phyloP scores from a whole-genome alignment of 2,113 vertebrate genomes.

The Oncorhynchus masou region DNA sequence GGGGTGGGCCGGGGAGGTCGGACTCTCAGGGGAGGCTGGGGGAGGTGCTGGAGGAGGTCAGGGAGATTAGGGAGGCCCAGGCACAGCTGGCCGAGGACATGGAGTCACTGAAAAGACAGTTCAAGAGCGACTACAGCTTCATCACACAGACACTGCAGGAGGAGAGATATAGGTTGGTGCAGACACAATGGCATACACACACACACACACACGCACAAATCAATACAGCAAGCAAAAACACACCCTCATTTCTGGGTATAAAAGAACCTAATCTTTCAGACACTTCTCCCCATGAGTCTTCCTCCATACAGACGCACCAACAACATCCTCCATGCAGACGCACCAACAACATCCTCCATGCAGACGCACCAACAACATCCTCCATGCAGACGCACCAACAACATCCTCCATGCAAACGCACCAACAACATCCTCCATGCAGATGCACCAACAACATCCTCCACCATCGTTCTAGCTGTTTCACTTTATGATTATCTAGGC shows the following conservation, averaged over 20 bases:
- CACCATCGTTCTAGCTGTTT: neutral
- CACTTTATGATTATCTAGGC: too few species aligned
- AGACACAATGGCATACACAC: neutral
- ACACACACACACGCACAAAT: neutral
- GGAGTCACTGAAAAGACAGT: conserved; percentile 83
- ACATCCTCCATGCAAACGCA: too few species aligned
- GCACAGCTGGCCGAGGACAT: conserved; percentile 87
- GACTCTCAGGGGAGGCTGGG: conserved; percentile 77
- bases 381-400: too few species aligned
- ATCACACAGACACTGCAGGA: conserved; percentile 93
- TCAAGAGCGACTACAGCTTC: conserved; percentile 88
- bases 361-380: too few species aligned
- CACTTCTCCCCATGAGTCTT: neutral
- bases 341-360: too few species aligned
- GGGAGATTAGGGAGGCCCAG: conserved; percentile 87
- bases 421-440: too few species aligned
- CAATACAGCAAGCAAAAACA: neutral
- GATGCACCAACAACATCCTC: too few species aligned
- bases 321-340: too few species aligned
- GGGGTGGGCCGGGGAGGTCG: conserved; percentile 53
- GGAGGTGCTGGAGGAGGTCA: conserved; percentile 83
- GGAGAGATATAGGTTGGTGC: conserved; percentile 86
- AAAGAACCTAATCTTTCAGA: too few species aligned
- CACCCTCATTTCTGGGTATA: too few species aligned
- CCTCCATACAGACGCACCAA: neutral